phyloP scores from a whole-genome alignment of 2,797 vertebrate genomes.

The Sphenodon punctatus region DNA sequence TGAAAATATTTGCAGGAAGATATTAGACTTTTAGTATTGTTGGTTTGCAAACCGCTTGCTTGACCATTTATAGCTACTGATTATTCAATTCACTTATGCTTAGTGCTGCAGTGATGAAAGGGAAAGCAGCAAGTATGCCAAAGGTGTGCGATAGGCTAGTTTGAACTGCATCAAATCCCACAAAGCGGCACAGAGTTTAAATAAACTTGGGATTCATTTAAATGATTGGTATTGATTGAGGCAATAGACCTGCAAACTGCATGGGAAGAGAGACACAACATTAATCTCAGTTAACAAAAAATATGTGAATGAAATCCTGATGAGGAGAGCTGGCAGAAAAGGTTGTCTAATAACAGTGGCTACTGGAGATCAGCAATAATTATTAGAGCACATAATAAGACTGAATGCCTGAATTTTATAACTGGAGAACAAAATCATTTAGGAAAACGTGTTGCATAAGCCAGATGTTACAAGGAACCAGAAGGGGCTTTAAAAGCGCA shows the following conservation, averaged over 20 bases:
- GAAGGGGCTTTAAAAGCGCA: too few relatives aligned
- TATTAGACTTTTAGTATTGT: slow-evolving; percentile 12
- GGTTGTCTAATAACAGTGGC: neutral
- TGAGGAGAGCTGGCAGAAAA: slow-evolving; percentile 9
- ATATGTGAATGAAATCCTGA: slow-evolving; percentile 34
- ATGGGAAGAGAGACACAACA: slow-evolving; percentile 25
- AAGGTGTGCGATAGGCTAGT: slow-evolving; percentile 12
- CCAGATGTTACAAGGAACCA: neutral
- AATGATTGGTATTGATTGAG: slow-evolving; percentile 49
- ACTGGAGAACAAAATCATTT: neutral
- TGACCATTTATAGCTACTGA: neutral
- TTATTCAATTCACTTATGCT: slow-evolving; percentile 19
- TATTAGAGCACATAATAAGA: slow-evolving; percentile 37
- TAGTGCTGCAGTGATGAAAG: slow-evolving; percentile 25
- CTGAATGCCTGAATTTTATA: slow-evolving; percentile 24
- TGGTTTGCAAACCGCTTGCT: neutral
- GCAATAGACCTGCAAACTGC: slow-evolving; percentile 14
- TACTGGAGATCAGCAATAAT: slow-evolving; percentile 8
- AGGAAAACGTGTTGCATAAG: neutral
- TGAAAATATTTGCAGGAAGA: slow-evolving; percentile 62
- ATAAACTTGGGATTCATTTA: slow-evolving; percentile 24
- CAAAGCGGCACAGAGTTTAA: neutral
- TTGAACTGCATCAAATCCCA: slow-evolving; percentile 29
- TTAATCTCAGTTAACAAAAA: slow-evolving; percentile 47
- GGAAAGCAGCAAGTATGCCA: neutral